These are phyloP conservation scores for Danaus melanippus DNA, from an alignment of 1,140 invertebrate genomes.

Conservation along the genomic window DNA sequence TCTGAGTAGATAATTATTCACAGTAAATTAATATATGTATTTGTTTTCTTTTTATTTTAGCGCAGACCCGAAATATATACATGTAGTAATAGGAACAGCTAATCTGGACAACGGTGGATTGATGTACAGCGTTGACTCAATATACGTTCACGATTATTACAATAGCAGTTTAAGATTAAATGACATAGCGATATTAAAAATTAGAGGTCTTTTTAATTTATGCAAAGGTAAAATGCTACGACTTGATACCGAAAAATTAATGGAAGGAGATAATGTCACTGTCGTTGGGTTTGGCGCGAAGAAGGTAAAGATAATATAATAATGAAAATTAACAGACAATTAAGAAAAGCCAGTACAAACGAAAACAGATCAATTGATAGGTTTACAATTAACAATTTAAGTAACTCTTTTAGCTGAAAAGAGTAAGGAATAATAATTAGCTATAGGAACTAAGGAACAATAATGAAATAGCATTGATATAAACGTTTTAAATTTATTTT, in stretches of 20 bases:
- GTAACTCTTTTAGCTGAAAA: too few relatives aligned
- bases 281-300: constrained; percentile 52
- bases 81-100: constrained; percentile 43
- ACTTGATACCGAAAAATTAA: constrained; percentile 27
- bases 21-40: background rate
- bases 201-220: constrained; percentile 35
- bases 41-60: constrained; percentile 32
- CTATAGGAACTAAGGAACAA: too few relatives aligned
- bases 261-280: constrained; percentile 37
- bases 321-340: too few relatives aligned
- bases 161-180: constrained; percentile 33
- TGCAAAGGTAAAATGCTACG: constrained; percentile 27
- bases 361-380: too few relatives aligned
- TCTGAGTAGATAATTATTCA: too few relatives aligned
- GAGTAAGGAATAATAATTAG: too few relatives aligned
- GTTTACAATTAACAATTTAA: too few relatives aligned
- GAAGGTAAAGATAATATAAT: constrained; percentile 24
- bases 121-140: constrained; percentile 27
- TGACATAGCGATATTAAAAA: constrained; percentile 50
- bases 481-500: too few relatives aligned
- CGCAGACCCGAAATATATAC: constrained; percentile 40
- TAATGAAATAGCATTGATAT: too few relatives aligned
- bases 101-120: constrained; percentile 37
- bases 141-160: constrained; percentile 39
- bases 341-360: too few relatives aligned